phyloP scores from a whole-genome alignment of 2,888 invertebrate species.

The Tetragnatha montana region DNA sequence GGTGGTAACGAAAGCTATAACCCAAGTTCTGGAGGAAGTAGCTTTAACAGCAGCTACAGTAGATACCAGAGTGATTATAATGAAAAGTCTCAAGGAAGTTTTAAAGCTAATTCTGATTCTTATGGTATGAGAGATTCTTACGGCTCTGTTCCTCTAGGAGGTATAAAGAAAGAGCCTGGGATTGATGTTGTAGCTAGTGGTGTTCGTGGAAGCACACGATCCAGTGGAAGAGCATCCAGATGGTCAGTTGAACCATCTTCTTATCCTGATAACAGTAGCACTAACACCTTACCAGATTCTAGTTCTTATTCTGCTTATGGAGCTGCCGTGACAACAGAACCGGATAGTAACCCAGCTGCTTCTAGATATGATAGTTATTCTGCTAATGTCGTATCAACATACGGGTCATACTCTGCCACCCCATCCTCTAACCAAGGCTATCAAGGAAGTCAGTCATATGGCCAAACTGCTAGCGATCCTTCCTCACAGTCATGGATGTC shows the following conservation, averaged over 20 bases:
- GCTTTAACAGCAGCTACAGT: conserved; percentile 5
- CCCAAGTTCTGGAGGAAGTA: background rate
- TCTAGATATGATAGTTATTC: conserved; percentile 22
- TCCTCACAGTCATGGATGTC: conserved; percentile 28
- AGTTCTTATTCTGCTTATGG: conserved; percentile 14
- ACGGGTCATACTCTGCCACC: conserved; percentile 23
- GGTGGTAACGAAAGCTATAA: background rate
- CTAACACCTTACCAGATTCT: conserved; percentile 3
- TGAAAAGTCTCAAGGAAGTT: conserved; percentile 13
- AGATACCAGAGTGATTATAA: conserved; percentile 1
- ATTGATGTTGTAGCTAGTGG: background rate
- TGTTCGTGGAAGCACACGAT: conserved; percentile 10
- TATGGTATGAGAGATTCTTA: conserved; percentile 28
- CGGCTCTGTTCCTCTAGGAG: conserved; percentile 27
- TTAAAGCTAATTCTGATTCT: conserved; percentile 22
- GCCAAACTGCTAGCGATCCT: background rate
- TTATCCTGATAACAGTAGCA: background rate
- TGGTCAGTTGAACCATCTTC: conserved; percentile 50
- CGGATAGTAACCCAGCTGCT: background rate
- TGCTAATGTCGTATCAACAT: background rate
- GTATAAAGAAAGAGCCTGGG: conserved; percentile 47
- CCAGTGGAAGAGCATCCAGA: conserved; percentile 39
- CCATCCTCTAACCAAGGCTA: conserved; percentile 14
- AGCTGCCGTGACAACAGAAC: conserved; percentile 31
- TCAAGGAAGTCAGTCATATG: conserved; percentile 35